Evolutionary conservation across 2,888 invertebrate genomes (phyloP), one percentile per base, ranked within the genome.

Genomic region (Drosophila phalerata): DNA sequence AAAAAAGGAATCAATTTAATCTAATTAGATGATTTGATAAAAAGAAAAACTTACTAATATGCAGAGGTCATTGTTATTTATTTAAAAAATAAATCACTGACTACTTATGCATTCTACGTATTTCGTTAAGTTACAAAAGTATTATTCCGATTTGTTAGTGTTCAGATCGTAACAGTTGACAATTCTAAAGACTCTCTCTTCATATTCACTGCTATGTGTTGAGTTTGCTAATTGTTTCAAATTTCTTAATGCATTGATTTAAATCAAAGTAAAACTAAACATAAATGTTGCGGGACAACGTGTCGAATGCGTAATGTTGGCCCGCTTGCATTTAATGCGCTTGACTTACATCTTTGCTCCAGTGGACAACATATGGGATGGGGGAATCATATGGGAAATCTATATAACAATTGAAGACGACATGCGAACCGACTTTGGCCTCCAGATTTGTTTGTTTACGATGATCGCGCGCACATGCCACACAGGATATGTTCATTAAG

Each of bases 361-460:
- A 98, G 91, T 96, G 95, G 64, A 98, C 94, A 88, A 96, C 95
- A 92, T 97, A 97, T 9, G 97, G 97, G 85, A 97, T 96, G 86
- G 96, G 95, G 90, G 96, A 95, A 89, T 96, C 96, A 92, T 97
- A 96, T 73, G 97, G 97, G 92, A 97, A 98, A 93, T 97, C 96
- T 85, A 98, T 95, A 66, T 91, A 91, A 79, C 93, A 93, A 90
- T 92, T 92, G 81, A 93, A 93, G 65, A 92, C 92, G 61, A 91
- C 92, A 88, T 92, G 91, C 68, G 92, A 92, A 73, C 93, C 93
- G 71, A 93, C 93, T 88, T 92, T 92, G 75, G 91, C 92, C 81
- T 93, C 93, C 85, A 93, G 88, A 82, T 91, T 90, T 71, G 90
- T 88, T 71, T 90, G 79, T 63, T 75, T 76, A 56, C 90, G 88